Evolutionary conservation across 2,797 vertebrate genomes (phyloP).

Genomic region (Microtus agrestis): DNA sequence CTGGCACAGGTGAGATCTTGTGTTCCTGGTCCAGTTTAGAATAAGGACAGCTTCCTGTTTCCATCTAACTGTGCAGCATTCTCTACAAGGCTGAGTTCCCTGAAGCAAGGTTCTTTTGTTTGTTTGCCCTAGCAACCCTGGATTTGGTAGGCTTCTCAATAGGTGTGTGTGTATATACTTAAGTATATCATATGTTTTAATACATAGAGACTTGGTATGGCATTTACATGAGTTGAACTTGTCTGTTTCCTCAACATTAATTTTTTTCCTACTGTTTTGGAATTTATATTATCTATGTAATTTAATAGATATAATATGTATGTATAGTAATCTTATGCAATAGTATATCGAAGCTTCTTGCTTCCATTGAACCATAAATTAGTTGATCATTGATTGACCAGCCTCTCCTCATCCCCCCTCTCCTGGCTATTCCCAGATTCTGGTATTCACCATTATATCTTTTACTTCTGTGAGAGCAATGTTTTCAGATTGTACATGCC

Average conservation of each 20-base stretch:
- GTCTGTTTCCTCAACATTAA: neutral
- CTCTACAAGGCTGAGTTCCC: neutral
- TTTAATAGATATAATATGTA: too few species aligned
- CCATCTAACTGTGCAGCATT: neutral
- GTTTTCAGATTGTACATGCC: neutral
- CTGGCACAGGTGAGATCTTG: neutral
- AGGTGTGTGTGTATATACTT: neutral
- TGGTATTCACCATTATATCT: neutral
- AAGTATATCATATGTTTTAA: neutral
- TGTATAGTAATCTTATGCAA: neutral
- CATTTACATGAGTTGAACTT: neutral
- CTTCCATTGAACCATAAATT: neutral
- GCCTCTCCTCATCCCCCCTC: neutral
- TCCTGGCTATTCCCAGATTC: neutral
- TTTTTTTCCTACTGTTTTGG: neutral
- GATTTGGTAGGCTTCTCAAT: neutral
- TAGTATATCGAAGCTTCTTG: neutral
- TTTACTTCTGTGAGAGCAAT: neutral
- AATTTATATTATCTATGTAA: neutral
- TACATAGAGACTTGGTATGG: neutral
- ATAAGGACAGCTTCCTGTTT: neutral
- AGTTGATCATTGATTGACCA: neutral
- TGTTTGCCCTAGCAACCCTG: neutral
- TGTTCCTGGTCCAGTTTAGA: neutral
- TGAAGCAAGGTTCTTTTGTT: neutral